phyloP scores from a whole-genome alignment of 1,140 invertebrate genomes.

The Cydia amplana region DNA sequence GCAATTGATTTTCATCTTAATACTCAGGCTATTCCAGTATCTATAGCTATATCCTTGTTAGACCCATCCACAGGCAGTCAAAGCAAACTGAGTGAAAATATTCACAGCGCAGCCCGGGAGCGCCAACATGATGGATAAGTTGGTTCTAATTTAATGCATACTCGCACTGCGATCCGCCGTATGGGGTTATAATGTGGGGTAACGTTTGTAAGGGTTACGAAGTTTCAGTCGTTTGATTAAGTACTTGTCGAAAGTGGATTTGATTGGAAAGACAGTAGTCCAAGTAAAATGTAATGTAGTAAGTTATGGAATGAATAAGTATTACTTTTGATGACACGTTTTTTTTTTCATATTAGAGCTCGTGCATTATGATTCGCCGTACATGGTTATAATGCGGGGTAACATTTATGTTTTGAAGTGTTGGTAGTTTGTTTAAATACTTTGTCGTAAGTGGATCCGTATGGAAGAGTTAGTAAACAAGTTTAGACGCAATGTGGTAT shows the following conservation, averaged over 20 bases:
- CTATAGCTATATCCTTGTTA: not conserved
- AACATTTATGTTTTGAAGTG: not conserved
- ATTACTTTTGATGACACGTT: too few relatives aligned
- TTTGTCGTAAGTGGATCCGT: not conserved
- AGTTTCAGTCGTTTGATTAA: not conserved
- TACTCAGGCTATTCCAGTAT: not conserved
- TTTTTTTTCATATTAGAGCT: too few relatives aligned
- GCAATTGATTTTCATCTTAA: too few relatives aligned
- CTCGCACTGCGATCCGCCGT: not conserved
- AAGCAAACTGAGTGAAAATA: slow-evolving; percentile 59
- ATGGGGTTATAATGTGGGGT: not conserved
- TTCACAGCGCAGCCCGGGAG: slow-evolving; percentile 40
- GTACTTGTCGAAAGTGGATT: not conserved
- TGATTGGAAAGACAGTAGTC: too few relatives aligned
- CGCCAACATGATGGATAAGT: not conserved
- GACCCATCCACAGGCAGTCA: slow-evolving; percentile 42
- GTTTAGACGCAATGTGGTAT: too few relatives aligned
- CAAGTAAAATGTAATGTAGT: too few relatives aligned
- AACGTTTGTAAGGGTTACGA: not conserved
- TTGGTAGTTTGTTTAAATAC: not conserved
- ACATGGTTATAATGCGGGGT: not conserved
- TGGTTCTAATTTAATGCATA: slow-evolving; percentile 5
- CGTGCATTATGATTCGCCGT: not conserved
- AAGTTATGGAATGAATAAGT: too few relatives aligned
- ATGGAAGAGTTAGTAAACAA: too few relatives aligned